Conservation (phyloP, 2,113 vertebrate genomes). For the Sinocyclocheilus anophthalmus region DNA sequence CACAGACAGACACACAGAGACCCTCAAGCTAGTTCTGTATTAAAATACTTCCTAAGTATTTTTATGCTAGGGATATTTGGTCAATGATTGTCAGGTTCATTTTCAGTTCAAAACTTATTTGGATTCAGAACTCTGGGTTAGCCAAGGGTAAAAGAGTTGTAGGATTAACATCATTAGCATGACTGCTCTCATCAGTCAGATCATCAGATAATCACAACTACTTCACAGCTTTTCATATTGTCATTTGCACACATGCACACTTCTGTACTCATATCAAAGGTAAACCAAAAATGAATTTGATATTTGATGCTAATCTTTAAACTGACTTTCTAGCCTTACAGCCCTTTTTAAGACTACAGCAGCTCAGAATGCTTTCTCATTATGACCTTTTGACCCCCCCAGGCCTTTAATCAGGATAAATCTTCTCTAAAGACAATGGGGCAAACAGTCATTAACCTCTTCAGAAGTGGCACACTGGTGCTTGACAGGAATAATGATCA, state of each 20-base stretch:
- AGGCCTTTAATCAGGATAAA: conserved; percentile 51
- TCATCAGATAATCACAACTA: neutral
- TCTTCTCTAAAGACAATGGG: conserved; percentile 47
- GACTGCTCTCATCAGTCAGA: neutral
- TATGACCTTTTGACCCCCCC: conserved; percentile 42
- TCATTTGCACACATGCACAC: neutral
- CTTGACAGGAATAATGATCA: conserved; percentile 43
- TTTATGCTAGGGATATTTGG: neutral
- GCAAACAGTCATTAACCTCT: conserved; percentile 51
- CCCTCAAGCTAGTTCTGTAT: neutral
- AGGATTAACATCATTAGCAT: neutral
- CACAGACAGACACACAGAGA: neutral
- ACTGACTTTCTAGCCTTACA: neutral
- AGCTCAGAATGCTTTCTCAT: neutral
- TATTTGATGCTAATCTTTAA: neutral
- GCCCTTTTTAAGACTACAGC: neutral
- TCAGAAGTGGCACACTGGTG: neutral
- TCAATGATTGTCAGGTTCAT: conserved; percentile 6
- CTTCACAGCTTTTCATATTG: neutral
- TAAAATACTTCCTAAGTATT: neutral
- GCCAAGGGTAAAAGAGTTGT: neutral
- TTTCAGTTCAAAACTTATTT: neutral
- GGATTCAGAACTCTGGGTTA: neutral
- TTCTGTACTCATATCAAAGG: neutral
- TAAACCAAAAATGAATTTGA: neutral